A percentile compares a stretch with the other conserved stretches of the same genome.
These are phyloP conservation scores for Dasypolia templi DNA, from an alignment of 2,888 invertebrate species.

Conservation along the genomic window DNA sequence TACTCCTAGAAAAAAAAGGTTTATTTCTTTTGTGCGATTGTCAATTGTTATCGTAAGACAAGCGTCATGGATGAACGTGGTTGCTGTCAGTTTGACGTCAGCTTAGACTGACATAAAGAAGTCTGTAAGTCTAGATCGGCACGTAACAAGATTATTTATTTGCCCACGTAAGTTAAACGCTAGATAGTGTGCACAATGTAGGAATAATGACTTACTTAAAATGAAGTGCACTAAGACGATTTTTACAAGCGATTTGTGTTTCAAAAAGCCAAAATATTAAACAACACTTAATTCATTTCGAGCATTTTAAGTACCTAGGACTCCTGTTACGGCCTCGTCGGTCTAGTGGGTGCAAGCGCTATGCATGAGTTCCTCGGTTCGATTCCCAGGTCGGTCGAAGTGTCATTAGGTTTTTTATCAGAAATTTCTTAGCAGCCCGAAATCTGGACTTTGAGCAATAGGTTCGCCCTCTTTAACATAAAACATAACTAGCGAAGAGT, in stretches of 20 bases:
- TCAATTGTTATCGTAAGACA: constrained; percentile 34
- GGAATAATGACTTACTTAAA: constrained; percentile 7
- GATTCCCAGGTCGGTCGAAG: background rate
- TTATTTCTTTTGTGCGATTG: constrained; percentile 44
- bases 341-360: background rate
- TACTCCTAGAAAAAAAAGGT: background rate
- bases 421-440: background rate
- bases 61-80: constrained; percentile 34
- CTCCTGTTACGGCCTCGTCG: background rate
- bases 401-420: too few relatives aligned
- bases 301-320: background rate
- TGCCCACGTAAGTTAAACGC: constrained; percentile 21
- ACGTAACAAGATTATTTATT: constrained; percentile 34
- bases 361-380: background rate
- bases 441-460: background rate
- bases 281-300: too few relatives aligned
- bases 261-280: too few relatives aligned
- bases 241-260: background rate
- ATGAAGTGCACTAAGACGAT: background rate
- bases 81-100: constrained; percentile 45
- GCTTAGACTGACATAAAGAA: constrained; percentile 16
- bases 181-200: constrained; percentile 10
- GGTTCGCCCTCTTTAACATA: background rate
- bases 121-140: constrained; percentile 19
- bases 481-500: background rate